Evolutionary conservation across 2,113 vertebrate genomes (phyloP).

Genomic region (Ictidomys tridecemlineatus): DNA sequence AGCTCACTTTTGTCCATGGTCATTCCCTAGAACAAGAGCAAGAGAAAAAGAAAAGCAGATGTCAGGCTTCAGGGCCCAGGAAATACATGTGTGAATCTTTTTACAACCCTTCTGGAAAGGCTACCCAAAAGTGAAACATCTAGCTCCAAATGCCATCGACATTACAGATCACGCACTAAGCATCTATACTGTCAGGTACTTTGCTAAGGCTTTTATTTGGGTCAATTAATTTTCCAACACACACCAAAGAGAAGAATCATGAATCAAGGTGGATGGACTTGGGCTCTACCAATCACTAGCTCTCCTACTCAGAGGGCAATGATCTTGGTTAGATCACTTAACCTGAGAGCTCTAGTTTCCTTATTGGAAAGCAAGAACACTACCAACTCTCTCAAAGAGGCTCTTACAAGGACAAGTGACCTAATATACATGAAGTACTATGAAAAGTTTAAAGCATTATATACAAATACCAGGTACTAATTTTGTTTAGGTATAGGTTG

Average conservation of each 20-base stretch:
- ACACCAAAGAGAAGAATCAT: neutral
- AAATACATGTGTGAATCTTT: neutral
- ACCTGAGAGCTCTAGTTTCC: neutral
- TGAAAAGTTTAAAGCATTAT: neutral
- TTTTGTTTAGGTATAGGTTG: neutral
- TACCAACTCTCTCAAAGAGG: neutral
- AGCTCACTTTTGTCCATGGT: slow-evolving; percentile 98
- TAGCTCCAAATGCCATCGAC: neutral
- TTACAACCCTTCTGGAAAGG: neutral
- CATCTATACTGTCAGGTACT: too few species aligned
- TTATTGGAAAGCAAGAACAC: neutral
- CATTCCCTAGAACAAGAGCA: slow-evolving; percentile 85
- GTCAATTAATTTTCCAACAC: neutral
- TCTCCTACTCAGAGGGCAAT: neutral
- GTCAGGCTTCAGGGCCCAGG: neutral
- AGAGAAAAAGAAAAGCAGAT: neutral
- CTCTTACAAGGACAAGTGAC: neutral
- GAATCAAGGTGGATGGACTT: neutral
- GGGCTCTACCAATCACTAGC: neutral
- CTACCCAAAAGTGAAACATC: neutral
- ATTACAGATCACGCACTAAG: neutral
- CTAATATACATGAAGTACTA: neutral
- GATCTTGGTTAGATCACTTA: neutral
- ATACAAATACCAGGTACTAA: neutral
- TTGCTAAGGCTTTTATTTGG: neutral